Evolutionary conservation across 2,888 invertebrate genomes (phyloP).

Genomic region (Watsonalla cultraria): DNA sequence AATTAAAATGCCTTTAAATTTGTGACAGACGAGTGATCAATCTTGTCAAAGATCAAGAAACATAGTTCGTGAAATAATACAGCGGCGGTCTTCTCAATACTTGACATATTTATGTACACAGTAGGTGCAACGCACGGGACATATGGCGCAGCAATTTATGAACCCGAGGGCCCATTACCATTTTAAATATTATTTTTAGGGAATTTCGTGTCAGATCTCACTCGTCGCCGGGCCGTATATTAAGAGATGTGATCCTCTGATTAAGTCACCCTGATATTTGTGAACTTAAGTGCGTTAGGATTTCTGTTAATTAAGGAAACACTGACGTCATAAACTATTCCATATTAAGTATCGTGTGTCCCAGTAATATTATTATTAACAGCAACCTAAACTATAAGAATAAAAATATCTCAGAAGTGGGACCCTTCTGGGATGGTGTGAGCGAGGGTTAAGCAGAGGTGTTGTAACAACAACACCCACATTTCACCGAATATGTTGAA

Average conservation of each 20-base stretch:
- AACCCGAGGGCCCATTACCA: constrained; percentile 75
- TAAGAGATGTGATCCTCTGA: constrained; percentile 76
- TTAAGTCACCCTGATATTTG: constrained; percentile 68
- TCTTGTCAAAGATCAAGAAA: constrained; percentile 48
- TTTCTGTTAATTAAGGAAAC: constrained; percentile 70
- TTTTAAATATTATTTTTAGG: constrained; percentile 80
- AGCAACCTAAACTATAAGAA: background rate
- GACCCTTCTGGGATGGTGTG: too few relatives aligned
- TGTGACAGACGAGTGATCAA: constrained; percentile 5
- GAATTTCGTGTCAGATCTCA: constrained; percentile 79
- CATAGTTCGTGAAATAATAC: constrained; percentile 42
- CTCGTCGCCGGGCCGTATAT: constrained; percentile 72
- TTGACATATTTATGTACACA: constrained; percentile 78
- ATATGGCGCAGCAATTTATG: constrained; percentile 78
- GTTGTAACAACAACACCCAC: too few relatives aligned
- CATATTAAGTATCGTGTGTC: constrained; percentile 25
- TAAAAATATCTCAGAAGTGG: too few relatives aligned
- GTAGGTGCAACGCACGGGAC: constrained; percentile 73
- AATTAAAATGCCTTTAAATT: background rate
- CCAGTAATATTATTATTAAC: constrained; percentile 3
- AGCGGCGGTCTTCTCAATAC: constrained; percentile 65
- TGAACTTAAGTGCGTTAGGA: constrained; percentile 48
- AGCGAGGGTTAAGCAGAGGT: too few relatives aligned
- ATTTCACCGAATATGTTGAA: too few relatives aligned
- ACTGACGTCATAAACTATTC: constrained; percentile 30